Conservation (phyloP, 2,113 vertebrate genomes). For the Barnardius zonarius region DNA sequence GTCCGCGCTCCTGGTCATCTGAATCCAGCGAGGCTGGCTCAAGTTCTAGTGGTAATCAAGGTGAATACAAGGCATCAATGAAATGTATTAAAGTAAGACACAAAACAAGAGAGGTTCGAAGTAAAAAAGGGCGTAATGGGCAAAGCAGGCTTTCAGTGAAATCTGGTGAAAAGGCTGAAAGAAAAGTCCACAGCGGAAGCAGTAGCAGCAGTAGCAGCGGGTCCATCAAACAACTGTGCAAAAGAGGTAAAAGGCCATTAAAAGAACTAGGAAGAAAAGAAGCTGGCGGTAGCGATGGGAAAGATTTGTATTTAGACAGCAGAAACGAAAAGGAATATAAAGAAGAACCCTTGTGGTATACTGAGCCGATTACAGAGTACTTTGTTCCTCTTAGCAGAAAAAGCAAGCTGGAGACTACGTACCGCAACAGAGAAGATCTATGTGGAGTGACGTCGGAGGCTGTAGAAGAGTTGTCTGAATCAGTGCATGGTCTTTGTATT, state of each 20-base stretch:
- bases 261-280: slow-evolving; percentile 87
- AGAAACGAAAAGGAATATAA: slow-evolving; percentile 88
- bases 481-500: slow-evolving; percentile 89
- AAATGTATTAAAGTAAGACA: slow-evolving; percentile 87
- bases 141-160: slow-evolving; percentile 84
- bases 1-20: slow-evolving; percentile 95
- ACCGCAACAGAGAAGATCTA: slow-evolving; percentile 83
- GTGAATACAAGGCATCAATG: slow-evolving; percentile 78
- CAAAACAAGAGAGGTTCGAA: slow-evolving; percentile 88
- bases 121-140: slow-evolving; percentile 83
- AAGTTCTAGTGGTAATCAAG: slow-evolving; percentile 91
- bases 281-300: slow-evolving; percentile 74
- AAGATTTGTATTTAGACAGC: slow-evolving; percentile 79
- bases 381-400: slow-evolving; percentile 90
- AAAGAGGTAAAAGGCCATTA: slow-evolving; percentile 85
- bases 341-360: slow-evolving; percentile 99
- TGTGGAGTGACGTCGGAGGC: slow-evolving; percentile 75
- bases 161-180: slow-evolving; percentile 80
- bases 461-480: slow-evolving; percentile 83
- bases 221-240: slow-evolving; percentile 84
- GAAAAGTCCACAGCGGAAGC: slow-evolving; percentile 74
- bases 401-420: slow-evolving; percentile 97
- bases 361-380: slow-evolving; percentile 94
- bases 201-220: slow-evolving; percentile 77
- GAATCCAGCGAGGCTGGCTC: slow-evolving; percentile 97